These are phyloP conservation scores for Tupiocoris notatus DNA, from an alignment of 2,888 invertebrate genomes.

Conservation along the genomic window DNA sequence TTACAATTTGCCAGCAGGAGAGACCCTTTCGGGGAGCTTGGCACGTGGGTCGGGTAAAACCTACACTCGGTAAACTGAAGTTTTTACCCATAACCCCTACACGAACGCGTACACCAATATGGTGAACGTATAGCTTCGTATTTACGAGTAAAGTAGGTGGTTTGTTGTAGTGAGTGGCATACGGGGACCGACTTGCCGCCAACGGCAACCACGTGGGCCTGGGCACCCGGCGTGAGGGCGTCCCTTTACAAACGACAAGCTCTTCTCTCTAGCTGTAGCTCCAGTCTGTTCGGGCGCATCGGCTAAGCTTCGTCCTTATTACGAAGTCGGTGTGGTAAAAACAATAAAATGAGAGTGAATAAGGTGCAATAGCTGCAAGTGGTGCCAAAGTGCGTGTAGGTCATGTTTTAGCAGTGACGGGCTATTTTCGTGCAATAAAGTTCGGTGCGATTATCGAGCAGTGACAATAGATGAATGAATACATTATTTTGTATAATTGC, in stretches of 20 bases:
- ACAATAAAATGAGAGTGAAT: too few relatives aligned
- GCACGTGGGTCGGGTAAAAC: not conserved
- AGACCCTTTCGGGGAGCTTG: not conserved
- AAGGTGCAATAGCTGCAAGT: too few relatives aligned
- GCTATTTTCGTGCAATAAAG: too few relatives aligned
- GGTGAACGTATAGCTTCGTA: not conserved
- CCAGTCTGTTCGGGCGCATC: constrained; percentile 31
- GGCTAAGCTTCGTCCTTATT: constrained; percentile 17
- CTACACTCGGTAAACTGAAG: not conserved
- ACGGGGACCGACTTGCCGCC: not conserved
- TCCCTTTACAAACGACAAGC: constrained; percentile 16
- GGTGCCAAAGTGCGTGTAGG: too few relatives aligned
- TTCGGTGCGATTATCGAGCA: too few relatives aligned
- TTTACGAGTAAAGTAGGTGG: not conserved
- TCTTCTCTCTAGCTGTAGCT: not conserved
- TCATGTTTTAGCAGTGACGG: too few relatives aligned
- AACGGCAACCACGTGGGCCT: constrained; percentile 17
- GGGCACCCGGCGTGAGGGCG: constrained; percentile 33
- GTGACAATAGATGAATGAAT: too few relatives aligned
- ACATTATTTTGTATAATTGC: too few relatives aligned
- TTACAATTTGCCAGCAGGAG: not conserved
- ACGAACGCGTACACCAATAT: not conserved
- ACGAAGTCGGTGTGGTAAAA: too few relatives aligned
- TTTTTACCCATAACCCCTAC: not conserved
- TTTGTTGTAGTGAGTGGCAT: too few relatives aligned